A percentile compares a stretch with the other conserved stretches of the same genome.
Evolutionary conservation across 1,140 invertebrate genomes (phyloP).

Genomic region (Drosophila quadrilineata): DNA sequence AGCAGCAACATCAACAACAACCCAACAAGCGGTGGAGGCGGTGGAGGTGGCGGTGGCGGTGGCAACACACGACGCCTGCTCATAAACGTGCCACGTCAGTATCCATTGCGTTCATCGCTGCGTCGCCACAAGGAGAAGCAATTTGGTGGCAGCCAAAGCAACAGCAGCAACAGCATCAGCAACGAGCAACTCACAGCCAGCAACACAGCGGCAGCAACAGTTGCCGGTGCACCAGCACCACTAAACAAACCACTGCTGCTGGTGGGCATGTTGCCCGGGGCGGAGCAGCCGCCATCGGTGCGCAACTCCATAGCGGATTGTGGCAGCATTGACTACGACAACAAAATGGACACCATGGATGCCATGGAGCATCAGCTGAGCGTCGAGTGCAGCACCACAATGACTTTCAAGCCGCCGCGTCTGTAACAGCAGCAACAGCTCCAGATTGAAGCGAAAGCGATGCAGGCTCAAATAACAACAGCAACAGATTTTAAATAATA

Average conservation of each 20-base stretch:
- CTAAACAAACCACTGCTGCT: constrained; percentile 60
- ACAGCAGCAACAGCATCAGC: constrained; percentile 65
- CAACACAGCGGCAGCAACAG: constrained; percentile 9
- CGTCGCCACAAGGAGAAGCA: constrained; percentile 87
- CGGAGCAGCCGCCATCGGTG: constrained; percentile 65
- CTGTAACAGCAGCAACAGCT: constrained; percentile 61
- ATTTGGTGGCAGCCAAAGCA: constrained; percentile 61
- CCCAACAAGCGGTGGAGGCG: too few species aligned
- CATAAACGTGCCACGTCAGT: constrained; percentile 85
- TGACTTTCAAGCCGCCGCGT: constrained; percentile 65
- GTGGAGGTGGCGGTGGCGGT: constrained; percentile 2
- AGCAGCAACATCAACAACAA: constrained; percentile 82
- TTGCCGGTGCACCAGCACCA: constrained; percentile 9
- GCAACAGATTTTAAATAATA: constrained; percentile 10
- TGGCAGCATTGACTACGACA: constrained; percentile 39
- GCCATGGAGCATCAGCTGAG: constrained; percentile 43
- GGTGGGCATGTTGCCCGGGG: constrained; percentile 61
- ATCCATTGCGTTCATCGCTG: constrained; percentile 86
- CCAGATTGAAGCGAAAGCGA: constrained; percentile 18
- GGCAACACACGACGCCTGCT: constrained; percentile 83
- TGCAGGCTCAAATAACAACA: constrained; percentile 26
- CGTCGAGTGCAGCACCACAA: constrained; percentile 58
- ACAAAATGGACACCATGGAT: too few species aligned
- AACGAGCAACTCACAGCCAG: constrained; percentile 10
- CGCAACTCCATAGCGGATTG: constrained; percentile 74